Base-by-base conservation (phyloP, 2,797 vertebrate genomes). In the Coregonus sp. region DNA sequence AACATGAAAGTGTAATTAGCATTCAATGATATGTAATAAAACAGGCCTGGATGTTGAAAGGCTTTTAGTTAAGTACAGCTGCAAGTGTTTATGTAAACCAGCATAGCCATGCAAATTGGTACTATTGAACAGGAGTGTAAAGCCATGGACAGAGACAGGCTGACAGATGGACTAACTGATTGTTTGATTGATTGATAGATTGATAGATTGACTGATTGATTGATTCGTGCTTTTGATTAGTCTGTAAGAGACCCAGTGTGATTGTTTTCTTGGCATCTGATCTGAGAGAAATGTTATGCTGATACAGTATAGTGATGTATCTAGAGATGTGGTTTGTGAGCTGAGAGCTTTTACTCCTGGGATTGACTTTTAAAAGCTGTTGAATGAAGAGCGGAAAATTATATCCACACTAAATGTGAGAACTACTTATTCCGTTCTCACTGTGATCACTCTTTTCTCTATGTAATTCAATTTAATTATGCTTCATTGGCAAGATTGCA, bases 351-450 rank as follows among this genome's bases (percentile, higher is more conserved):
- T 69, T 5, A 40, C 33, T 47, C 18, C 35, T 40, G 67, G 67
- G 18, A 9, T 66, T 9, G 29, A 3, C 33, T 37, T 14, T 69
- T 14, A 18, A 35, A n/a, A 35, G 31, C 7, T 69, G 35, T 18
- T 59, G 79, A 81, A 79, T 9, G 59, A 71, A 84, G 74, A 84
- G 82, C 81, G 61, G 73, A 83, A 89, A 90, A 87, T 86, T 66
- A 87, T 88, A 80, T 82, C 76, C 82, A 79, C 72, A 78, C 78
- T 89, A 85, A 89, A 89, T 72, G 84, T 81, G 85, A 78, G 81
- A 86, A 81, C 73, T 82, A 86, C 88, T 90, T 86, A 89, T 75
- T 75, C 77, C 86, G 87, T 82, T 81, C 81, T 59, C 11, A 79
- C 74, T 81, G 33, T 85, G 84, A 86, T 87, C 82, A 75, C 83